Conservation (phyloP, 2,113 vertebrate genomes). For the Scomber colias region DNA sequence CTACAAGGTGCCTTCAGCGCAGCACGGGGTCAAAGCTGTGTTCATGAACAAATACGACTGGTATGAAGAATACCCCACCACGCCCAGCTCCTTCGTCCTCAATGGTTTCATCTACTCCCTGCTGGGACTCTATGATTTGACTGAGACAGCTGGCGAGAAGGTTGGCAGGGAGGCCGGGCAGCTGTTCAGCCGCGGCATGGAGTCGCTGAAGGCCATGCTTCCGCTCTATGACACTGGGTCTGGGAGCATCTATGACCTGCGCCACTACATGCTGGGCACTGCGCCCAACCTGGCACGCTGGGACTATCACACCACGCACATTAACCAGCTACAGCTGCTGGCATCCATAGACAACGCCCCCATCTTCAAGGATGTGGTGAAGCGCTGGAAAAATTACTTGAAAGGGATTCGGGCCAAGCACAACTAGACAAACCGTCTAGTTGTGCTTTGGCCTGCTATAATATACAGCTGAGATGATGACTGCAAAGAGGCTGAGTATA, state of each 20-base stretch:
- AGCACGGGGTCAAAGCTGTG: slow-evolving; percentile 93
- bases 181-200: slow-evolving; percentile 93
- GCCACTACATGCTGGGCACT: slow-evolving; percentile 94
- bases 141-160: slow-evolving; percentile 92
- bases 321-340: slow-evolving; percentile 98
- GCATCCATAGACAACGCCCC: slow-evolving; percentile 90
- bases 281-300: slow-evolving; percentile 98
- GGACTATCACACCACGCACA: slow-evolving; percentile 99
- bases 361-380: slow-evolving; percentile 93
- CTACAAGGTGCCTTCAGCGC: slow-evolving; percentile 91
- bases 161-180: slow-evolving; percentile 88
- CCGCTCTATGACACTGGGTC: slow-evolving; percentile 97
- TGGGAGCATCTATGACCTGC: slow-evolving; percentile 96
- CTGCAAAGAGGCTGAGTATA: slow-evolving; percentile 11
- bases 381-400: slow-evolving; percentile 97
- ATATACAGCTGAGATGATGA: slow-evolving; percentile 12
- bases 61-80: slow-evolving; percentile 98
- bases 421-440: slow-evolving; percentile 85
- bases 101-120: slow-evolving; percentile 99
- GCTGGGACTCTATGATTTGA: slow-evolving; percentile 94
- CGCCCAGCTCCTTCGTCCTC: slow-evolving; percentile 96
- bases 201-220: slow-evolving; percentile 96
- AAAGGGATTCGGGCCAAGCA: slow-evolving; percentile 96
- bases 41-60: slow-evolving; percentile 97
- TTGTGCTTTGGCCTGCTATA: too few relatives aligned